Evolutionary conservation across 2,888 invertebrate species (phyloP).

Genomic region (Synergus umbraculus): DNA sequence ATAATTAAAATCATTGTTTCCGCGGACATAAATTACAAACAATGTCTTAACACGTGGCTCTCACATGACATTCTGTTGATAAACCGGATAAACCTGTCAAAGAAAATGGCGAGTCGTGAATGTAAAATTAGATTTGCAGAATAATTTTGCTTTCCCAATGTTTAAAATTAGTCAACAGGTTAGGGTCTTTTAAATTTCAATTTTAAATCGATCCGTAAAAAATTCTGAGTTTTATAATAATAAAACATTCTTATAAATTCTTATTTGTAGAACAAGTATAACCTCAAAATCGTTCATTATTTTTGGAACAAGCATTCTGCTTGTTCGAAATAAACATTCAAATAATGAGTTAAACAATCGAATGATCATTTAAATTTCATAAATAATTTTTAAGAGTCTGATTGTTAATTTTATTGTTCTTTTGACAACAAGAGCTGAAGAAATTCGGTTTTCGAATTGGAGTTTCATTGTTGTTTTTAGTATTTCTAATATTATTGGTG

Average conservation of each 20-base stretch:
- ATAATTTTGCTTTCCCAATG: conserved; percentile 42
- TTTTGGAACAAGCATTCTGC: neutral
- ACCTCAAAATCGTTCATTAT: neutral
- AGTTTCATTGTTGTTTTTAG: neutral
- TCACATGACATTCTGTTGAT: neutral
- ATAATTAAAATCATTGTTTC: neutral
- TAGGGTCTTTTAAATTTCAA: neutral
- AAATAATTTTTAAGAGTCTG: neutral
- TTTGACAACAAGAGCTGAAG: neutral
- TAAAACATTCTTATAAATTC: neutral
- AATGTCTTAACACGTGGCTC: conserved; percentile 12
- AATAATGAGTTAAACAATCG: neutral
- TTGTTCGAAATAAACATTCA: neutral
- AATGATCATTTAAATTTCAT: neutral
- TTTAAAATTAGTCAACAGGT: neutral
- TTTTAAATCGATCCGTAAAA: neutral
- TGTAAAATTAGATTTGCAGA: conserved; percentile 42
- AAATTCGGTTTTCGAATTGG: neutral
- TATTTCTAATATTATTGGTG: neutral
- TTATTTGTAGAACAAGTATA: neutral
- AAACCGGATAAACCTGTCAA: conserved; percentile 46
- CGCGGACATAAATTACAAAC: neutral
- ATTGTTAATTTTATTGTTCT: neutral
- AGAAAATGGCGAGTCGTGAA: conserved; percentile 56
- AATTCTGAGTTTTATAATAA: neutral